Evolutionary conservation across 2,113 vertebrate species (phyloP).

Genomic region (Pantherophis guttatus): DNA sequence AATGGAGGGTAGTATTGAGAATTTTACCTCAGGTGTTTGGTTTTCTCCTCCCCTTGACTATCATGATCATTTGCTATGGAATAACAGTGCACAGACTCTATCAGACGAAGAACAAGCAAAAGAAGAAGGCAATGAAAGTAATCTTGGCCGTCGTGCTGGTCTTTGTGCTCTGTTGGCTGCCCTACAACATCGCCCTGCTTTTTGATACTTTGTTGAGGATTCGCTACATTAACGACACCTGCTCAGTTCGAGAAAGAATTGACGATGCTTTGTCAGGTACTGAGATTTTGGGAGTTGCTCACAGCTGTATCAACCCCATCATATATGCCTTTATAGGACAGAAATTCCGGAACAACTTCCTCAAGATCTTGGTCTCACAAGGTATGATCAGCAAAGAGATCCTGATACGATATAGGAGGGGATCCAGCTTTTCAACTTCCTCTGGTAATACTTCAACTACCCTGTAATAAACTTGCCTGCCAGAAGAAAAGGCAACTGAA

Average conservation of each 20-base stretch:
- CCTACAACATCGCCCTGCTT: constrained; percentile 77
- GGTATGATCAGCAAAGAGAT: constrained; percentile 77
- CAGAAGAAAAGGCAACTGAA: neutral
- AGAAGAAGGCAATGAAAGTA: constrained; percentile 84
- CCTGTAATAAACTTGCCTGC: constrained; percentile 51
- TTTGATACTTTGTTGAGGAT: constrained; percentile 75
- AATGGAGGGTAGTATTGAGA: constrained; percentile 69
- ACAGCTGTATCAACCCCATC: constrained; percentile 89
- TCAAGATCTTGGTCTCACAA: constrained; percentile 70
- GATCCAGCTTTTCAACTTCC: constrained; percentile 55
- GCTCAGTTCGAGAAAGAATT: constrained; percentile 53
- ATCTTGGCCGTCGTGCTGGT: constrained; percentile 84
- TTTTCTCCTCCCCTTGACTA: constrained; percentile 78
- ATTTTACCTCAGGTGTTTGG: constrained; percentile 75
- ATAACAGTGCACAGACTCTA: constrained; percentile 77
- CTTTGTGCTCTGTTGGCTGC: constrained; percentile 88
- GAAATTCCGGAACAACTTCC: constrained; percentile 85
- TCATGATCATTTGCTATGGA: constrained; percentile 86
- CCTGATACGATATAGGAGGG: constrained; percentile 53
- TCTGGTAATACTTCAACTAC: constrained; percentile 76
- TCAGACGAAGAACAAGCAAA: constrained; percentile 79
- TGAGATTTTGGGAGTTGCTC: constrained; percentile 76
- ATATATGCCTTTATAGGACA: constrained; percentile 88
- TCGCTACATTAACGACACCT: constrained; percentile 30
- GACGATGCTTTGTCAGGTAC: constrained; percentile 65